Base-by-base conservation (phyloP, 2,888 invertebrate genomes). In the Cheilosia urbana region DNA sequence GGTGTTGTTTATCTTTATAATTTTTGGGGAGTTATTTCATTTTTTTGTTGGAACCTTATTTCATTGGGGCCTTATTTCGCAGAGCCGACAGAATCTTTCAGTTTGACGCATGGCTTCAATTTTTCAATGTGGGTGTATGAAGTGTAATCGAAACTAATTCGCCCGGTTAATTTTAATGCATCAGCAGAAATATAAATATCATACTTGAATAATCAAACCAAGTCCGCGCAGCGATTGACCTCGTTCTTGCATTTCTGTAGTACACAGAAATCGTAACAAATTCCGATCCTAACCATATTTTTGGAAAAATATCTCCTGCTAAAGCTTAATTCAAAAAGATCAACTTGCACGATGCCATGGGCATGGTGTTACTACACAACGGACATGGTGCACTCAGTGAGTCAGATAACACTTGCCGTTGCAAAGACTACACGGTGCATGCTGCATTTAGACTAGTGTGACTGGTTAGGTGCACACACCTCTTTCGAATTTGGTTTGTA, bases 401-500 rank as follows among this genome's bases (percentile, higher is more conserved):
- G 17, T 71, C 71, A 71, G 17, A 60, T 37, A 17, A 27, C 34
- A n/a, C 24, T 40, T 27, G 5, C 9, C 24, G 58, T 24, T 58
- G 58, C 37, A 34, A 34, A 13, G 19, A 27, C 13, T 27, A 27
- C 27, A 27, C 11, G 3, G 9, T 34, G 21, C 13, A 9, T 13
- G 1, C 21, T 57, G 34, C 21, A 21, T 34, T 57, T 5, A 17
- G 11, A 37, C 37, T 53, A 21, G 27, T 62, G 21, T 53, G 11
- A 47, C 57, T 47, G 37, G 65, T 75, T 57, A 1, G 9, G 13
- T 17, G 21, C 19, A 49, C 21, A 53, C 73, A 24, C 17, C 47
- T 47, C 47, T 55, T 47, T 47, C 37, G 30, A 57, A 75, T 75
- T 57, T 49, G 7, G 15, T 13, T 37, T 19, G 19, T 21, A 49